Evolutionary conservation across 2,888 invertebrate species (phyloP), one percentile per base, ranked within the genome.

Genomic region (Tanytarsus gracilentus): DNA sequence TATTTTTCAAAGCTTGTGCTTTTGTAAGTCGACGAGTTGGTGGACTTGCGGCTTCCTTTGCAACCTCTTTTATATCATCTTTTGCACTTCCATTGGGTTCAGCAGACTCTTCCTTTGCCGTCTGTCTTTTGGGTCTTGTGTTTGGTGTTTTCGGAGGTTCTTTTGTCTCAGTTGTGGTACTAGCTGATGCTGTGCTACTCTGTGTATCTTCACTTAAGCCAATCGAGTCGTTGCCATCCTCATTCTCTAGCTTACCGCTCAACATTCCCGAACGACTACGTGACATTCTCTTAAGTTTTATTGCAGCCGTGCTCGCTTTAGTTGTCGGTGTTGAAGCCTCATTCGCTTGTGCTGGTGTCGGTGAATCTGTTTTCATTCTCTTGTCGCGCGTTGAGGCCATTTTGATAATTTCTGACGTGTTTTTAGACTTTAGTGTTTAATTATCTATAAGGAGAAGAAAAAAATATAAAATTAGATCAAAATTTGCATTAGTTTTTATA

Each of bases 351-450:
- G 50, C 39, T 29, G 61, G 56, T 14, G 66, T 66, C 21, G 69
- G 66, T 25, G 68, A 66, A 29, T 67, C 67, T 5, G 68, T 63
- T 58, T 67, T 67, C 44, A 61, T 36, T 39, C 61, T 58, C 36
- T 40, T 44, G 39, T 63, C 61, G 6, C 63, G 55, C 8, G 63
- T 61, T 49, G 61, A 39, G 39, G 60, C 55, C 63, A 61, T 63
- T 40, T 49, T 30, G 9, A 8, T 48, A 21, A 18, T 21, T 44
- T 14, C 21, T 44, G 11, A 23, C 11, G 18, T 44, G 21, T 44
- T 44, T 44, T 3, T 5, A 11, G 1, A 44, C 9, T 44, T 44
- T 36, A 14, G 23, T 11, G 16, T 23, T 44, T 23, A 16, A 21
- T 5, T 23, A 44, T 23, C 2, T 8, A n/a, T 23, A 11, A 23